A percentile compares a stretch with the other conserved stretches of the same genome.
phyloP scores from a whole-genome alignment of 2,888 invertebrate species.

The Allolobophora icterica region DNA sequence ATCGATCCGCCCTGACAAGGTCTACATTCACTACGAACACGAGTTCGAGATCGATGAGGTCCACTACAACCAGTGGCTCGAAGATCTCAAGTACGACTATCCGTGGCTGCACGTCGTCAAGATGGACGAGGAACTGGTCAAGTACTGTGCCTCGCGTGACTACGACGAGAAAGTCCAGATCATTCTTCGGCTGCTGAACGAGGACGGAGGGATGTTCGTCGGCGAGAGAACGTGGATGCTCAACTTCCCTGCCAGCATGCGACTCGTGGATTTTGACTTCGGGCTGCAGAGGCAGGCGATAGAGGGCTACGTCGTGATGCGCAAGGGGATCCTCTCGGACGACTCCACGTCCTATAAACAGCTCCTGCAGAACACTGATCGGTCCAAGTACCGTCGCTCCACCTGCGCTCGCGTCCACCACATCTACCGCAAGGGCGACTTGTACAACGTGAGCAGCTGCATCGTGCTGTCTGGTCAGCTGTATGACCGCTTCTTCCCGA shows the following conservation, averaged over 20 bases:
- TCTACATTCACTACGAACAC: slow-evolving; percentile 52
- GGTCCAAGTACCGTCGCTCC: not conserved
- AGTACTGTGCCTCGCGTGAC: slow-evolving; percentile 36
- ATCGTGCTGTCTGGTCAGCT: slow-evolving; percentile 41
- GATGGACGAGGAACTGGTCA: slow-evolving; percentile 40
- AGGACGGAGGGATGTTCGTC: slow-evolving; percentile 57
- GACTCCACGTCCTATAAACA: not conserved
- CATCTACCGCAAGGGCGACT: slow-evolving; percentile 33
- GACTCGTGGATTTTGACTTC: slow-evolving; percentile 44
- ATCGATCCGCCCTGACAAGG: slow-evolving; percentile 54
- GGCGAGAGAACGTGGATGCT: slow-evolving; percentile 51
- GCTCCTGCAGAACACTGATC: slow-evolving; percentile 30
- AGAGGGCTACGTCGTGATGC: slow-evolving; percentile 47
- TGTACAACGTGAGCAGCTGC: slow-evolving; percentile 35
- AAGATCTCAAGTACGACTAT: slow-evolving; percentile 52
- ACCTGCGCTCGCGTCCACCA: slow-evolving; percentile 41
- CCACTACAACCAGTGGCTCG: slow-evolving; percentile 54
- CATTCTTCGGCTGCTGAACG: slow-evolving; percentile 49
- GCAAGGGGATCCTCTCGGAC: slow-evolving; percentile 31
- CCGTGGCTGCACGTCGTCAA: slow-evolving; percentile 50
- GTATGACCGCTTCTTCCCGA: slow-evolving; percentile 50
- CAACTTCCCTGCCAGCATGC: slow-evolving; percentile 40
- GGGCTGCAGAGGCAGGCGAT: slow-evolving; percentile 36
- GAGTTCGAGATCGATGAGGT: slow-evolving; percentile 42
- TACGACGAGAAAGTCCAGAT: slow-evolving; percentile 36